Evolutionary conservation across 2,113 vertebrate species (phyloP).

Genomic region (Catagonus wagneri): DNA sequence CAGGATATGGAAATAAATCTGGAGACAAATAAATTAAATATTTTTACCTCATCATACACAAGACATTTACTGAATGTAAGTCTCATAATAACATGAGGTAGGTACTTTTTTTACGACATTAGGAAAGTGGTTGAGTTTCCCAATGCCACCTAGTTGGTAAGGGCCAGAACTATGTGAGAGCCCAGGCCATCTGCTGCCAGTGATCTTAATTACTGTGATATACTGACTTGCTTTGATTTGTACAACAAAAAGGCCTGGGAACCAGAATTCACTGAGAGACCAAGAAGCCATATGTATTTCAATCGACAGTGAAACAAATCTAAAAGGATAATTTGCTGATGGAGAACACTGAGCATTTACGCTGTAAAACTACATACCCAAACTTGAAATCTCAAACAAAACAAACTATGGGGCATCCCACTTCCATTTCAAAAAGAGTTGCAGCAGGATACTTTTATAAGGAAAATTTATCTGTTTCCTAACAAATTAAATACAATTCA

Average conservation of each 20-base stretch:
- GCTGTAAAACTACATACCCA: neutral
- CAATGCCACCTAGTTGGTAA: neutral
- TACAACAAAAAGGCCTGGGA: neutral
- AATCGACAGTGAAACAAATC: slow-evolving; percentile 16
- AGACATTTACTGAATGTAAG: neutral
- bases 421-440: neutral
- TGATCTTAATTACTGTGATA: neutral
- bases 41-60: neutral
- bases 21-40: neutral
- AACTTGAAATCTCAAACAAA: slow-evolving; percentile 41
- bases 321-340: slow-evolving; percentile 40
- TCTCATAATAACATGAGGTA: neutral
- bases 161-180: neutral
- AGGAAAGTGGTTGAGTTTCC: neutral
- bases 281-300: slow-evolving; percentile 34
- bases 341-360: slow-evolving; percentile 5
- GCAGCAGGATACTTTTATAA: slow-evolving; percentile 25
- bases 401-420: neutral
- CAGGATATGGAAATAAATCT: neutral
- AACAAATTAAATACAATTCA: slow-evolving; percentile 34
- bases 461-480: neutral
- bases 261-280: neutral
- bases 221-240: neutral
- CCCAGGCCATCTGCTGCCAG: neutral
- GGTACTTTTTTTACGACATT: neutral